A percentile compares a stretch with the other conserved stretches of the same genome.
phyloP scores from a whole-genome alignment of 2,888 invertebrate genomes.

The Drosophila recens region DNA sequence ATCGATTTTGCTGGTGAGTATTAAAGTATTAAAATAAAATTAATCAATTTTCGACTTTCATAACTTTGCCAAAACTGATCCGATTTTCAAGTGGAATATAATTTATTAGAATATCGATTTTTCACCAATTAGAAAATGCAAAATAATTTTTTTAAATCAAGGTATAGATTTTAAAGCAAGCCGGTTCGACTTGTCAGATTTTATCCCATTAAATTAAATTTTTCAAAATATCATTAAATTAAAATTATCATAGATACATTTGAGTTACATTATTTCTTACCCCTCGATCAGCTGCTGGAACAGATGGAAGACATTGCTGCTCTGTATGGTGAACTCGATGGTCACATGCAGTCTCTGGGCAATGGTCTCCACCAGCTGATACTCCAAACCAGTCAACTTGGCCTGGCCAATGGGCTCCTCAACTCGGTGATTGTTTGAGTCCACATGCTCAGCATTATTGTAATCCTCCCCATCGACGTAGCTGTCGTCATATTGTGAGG shows the following conservation, averaged over 20 bases:
- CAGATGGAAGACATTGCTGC: slow-evolving; percentile 79
- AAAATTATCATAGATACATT: background rate
- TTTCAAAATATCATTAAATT: no score
- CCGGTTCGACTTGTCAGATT: no score
- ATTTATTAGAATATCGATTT: no score
- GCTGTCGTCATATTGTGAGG: slow-evolving; percentile 36
- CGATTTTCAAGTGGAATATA: background rate
- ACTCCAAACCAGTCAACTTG: slow-evolving; percentile 80
- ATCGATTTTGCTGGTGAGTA: slow-evolving; percentile 74
- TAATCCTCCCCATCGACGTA: slow-evolving; percentile 29
- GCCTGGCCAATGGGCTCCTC: slow-evolving; percentile 4
- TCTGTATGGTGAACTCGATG: slow-evolving; percentile 76
- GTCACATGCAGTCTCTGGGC: slow-evolving; percentile 79
- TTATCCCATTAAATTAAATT: no score
- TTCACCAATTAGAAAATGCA: no score
- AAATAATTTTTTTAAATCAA: no score
- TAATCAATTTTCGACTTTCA: background rate
- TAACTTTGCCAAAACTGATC: no score
- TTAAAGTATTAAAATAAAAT: background rate
- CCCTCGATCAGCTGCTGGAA: slow-evolving; percentile 82
- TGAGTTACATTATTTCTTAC: slow-evolving; percentile 53
- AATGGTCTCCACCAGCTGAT: slow-evolving; percentile 81
- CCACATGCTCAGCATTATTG: background rate
- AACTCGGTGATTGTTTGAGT: background rate
- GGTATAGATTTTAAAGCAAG: no score